These are phyloP conservation scores for Andricus grossulariae DNA, from an alignment of 1,140 invertebrate species.

Conservation along the genomic window DNA sequence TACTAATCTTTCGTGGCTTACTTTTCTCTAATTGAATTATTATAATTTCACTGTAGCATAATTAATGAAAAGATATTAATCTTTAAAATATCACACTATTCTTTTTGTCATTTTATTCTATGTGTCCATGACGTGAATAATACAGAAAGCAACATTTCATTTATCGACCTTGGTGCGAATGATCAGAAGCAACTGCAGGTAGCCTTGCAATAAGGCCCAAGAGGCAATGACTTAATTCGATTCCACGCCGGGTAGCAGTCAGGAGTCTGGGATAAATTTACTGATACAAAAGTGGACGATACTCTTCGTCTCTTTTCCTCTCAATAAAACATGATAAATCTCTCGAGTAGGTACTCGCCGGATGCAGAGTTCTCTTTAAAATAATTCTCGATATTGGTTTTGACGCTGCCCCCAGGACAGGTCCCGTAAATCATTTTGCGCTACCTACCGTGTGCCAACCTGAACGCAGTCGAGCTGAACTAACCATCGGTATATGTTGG, in stretches of 20 bases:
- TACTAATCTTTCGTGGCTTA: too few species aligned
- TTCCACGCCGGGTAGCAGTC: neutral
- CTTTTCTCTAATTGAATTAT: too few species aligned
- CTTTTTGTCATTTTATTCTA: too few species aligned
- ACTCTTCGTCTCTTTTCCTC: constrained; percentile 34
- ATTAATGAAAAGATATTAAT: too few species aligned
- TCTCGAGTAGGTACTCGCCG: constrained; percentile 16
- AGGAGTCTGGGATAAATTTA: constrained; percentile 5
- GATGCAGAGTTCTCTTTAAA: constrained; percentile 46
- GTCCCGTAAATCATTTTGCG: constrained; percentile 54
- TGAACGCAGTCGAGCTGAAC: constrained; percentile 41
- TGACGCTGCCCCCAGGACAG: constrained; percentile 53
- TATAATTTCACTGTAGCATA: too few species aligned
- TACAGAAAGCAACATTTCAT: constrained; percentile 13
- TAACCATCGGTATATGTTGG: constrained; percentile 52
- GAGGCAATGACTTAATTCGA: constrained; percentile 24
- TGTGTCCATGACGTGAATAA: neutral
- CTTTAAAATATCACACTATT: too few species aligned
- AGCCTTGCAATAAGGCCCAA: constrained; percentile 12
- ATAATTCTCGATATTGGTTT: constrained; percentile 59
- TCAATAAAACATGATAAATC: constrained; percentile 45
- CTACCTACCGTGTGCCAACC: constrained; percentile 49
- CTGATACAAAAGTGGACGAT: constrained; percentile 35
- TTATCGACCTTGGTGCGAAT: constrained; percentile 22
- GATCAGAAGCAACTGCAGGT: constrained; percentile 29